These are phyloP conservation scores for Hoplodrina ambigua DNA, from an alignment of 2,888 invertebrate species.

Conservation along the genomic window DNA sequence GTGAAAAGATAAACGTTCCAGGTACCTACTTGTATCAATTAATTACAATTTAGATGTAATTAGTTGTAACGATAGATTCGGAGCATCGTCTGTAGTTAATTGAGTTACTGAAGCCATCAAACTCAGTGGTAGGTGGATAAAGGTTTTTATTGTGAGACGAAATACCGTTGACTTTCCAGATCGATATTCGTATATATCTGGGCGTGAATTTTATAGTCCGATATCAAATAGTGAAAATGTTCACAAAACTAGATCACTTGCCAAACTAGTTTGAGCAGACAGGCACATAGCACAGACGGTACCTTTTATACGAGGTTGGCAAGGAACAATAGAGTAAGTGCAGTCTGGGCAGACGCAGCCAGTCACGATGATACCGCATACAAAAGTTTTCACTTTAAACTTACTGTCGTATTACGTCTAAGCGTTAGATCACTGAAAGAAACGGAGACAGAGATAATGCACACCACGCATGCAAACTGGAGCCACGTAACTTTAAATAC, in stretches of 20 bases:
- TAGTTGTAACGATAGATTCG: slow-evolving; percentile 29
- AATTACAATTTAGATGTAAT: slow-evolving; percentile 8
- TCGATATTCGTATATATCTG: slow-evolving; percentile 17
- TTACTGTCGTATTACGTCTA: slow-evolving; percentile 48
- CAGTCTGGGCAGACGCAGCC: slow-evolving; percentile 44
- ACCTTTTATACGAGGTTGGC: slow-evolving; percentile 34
- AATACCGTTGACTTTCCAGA: slow-evolving; percentile 15
- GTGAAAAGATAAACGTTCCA: slow-evolving; percentile 20
- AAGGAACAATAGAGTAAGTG: slow-evolving; percentile 46
- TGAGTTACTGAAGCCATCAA: slow-evolving; percentile 27
- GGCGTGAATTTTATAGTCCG: slow-evolving; percentile 23
- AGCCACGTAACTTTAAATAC: slow-evolving; percentile 67
- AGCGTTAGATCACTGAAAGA: slow-evolving; percentile 56
- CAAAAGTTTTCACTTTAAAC: slow-evolving; percentile 62
- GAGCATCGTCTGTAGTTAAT: slow-evolving; percentile 18
- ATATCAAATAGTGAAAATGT: slow-evolving; percentile 39
- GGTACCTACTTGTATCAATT: background rate
- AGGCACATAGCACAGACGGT: slow-evolving; percentile 41
- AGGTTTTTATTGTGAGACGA: slow-evolving; percentile 6
- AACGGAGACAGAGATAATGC: slow-evolving; percentile 53
- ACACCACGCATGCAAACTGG: slow-evolving; percentile 63
- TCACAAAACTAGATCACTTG: slow-evolving; percentile 55
- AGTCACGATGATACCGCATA: slow-evolving; percentile 54
- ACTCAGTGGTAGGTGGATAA: slow-evolving; percentile 6
- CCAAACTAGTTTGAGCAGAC: slow-evolving; percentile 50